A percentile compares a stretch with the other conserved stretches of the same genome.
These are phyloP conservation scores for Megathymus violae DNA, from an alignment of 1,140 invertebrate species.

Conservation along the genomic window DNA sequence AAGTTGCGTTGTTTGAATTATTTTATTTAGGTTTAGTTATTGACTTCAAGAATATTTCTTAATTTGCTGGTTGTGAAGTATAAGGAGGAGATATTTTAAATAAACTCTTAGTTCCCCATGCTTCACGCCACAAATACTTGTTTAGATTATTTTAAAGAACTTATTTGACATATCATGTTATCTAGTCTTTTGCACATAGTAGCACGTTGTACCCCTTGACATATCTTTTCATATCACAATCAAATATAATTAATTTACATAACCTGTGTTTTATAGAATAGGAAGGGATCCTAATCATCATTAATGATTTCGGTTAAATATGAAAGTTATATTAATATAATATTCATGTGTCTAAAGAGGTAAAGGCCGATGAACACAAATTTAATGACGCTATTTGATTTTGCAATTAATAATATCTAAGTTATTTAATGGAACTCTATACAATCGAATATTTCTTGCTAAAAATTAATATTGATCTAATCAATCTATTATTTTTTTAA, in stretches of 20 bases:
- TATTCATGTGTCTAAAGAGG: conserved; percentile 4
- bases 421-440: no score
- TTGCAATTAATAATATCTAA: neutral
- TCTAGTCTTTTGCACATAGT: conserved; percentile 40
- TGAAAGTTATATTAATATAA: conserved; percentile 39
- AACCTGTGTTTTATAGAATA: conserved; percentile 43
- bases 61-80: no score
- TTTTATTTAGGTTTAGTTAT: conserved; percentile 32
- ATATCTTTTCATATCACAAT: conserved; percentile 54
- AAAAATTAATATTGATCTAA: neutral
- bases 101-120: no score
- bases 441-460: no score
- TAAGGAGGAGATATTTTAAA: no score
- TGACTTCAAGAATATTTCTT: no score
- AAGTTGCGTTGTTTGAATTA: conserved; percentile 27
- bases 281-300: conserved; percentile 37
- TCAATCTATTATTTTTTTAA: neutral
- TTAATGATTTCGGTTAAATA: conserved; percentile 43
- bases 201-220: conserved; percentile 20
- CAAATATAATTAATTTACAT: conserved; percentile 55
- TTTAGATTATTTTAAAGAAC: conserved; percentile 20
- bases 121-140: no score
- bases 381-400: neutral
- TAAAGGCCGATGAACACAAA: no score
- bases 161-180: conserved; percentile 61